Evolutionary conservation across 2,888 invertebrate genomes (phyloP), one percentile per base, ranked within the genome.

Genomic region (Trilocha varians): DNA sequence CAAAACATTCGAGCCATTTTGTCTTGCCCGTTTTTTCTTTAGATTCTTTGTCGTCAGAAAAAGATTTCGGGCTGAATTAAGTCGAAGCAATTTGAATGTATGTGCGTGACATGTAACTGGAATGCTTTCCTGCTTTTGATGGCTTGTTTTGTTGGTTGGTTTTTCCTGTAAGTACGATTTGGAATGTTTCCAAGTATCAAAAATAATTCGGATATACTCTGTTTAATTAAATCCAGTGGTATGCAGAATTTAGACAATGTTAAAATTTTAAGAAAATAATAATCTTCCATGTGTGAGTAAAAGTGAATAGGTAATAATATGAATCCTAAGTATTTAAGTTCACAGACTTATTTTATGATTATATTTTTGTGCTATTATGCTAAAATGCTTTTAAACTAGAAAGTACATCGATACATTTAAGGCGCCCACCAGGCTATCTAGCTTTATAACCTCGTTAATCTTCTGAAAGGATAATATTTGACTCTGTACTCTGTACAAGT

Each of bases 401-500:
- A 25, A 11, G 5, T 25, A 25, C 11, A 25, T 25, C 25, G 11
- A 36, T 11, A 36, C 5, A 17, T 37, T 33, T 39, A 3, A 32
- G 32, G 5, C 33, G 13, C 16, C 16, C 39, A 55, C 49, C 43
- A 51, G 50, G 53, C 59, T 58, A 65, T 64, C 57, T 71, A 65
- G 65, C 62, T 79, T 80, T 83, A 78, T 78, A 78, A 82, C 65
- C 80, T 74, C 62, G 59, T 69, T 78, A 82, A 83, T 83, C 78
- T 73, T 62, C 67, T 63, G 65, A 52, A 69, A 73, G 74, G 75
- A 80, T 84, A 80, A 82, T 78, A 82, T 82, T 83, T 77, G 79
- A 79, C 69, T n/a, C n/a, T 82, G 78, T 60, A 74, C 75, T 76
- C 77, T 65, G 74, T 79, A 82, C 76, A 82, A 82, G 79, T 80